A percentile compares a stretch with the other conserved stretches of the same genome.
Conservation (phyloP, 2,797 vertebrate species). For the Lagorchestes hirsutus region DNA sequence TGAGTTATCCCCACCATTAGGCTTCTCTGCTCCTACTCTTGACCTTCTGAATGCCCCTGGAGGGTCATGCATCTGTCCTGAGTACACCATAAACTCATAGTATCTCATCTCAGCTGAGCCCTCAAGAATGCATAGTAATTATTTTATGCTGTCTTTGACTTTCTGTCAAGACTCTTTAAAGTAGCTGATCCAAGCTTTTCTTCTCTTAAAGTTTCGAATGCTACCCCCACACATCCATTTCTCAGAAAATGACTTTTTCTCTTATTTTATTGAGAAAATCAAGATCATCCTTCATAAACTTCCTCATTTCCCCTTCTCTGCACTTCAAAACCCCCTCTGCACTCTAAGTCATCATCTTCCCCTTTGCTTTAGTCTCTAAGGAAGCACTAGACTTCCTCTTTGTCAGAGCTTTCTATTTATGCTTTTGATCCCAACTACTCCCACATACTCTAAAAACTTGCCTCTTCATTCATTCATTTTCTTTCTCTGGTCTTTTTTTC, state of each 20-base stretch:
- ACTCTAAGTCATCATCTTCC: neutral
- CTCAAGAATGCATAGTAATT: neutral
- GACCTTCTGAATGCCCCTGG: neutral
- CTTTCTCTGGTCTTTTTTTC: neutral
- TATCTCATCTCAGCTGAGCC: neutral
- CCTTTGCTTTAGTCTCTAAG: neutral
- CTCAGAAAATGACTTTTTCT: neutral
- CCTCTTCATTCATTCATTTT: neutral
- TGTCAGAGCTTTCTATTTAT: neutral
- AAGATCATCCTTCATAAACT: neutral
- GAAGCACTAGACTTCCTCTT: neutral
- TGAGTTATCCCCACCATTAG: neutral
- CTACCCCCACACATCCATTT: neutral
- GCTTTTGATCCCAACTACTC: neutral
- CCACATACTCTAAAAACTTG: neutral
- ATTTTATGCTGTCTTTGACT: neutral
- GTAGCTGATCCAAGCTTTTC: neutral
- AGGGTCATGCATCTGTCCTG: neutral
- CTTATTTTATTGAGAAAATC: neutral
- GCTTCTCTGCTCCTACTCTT: neutral
- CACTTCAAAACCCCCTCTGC: neutral
- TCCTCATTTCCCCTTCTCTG: neutral
- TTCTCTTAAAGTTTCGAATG: neutral
- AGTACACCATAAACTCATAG: neutral
- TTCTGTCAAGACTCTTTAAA: neutral